phyloP scores from a whole-genome alignment of 1,140 invertebrate species.

The Physella acuta region DNA sequence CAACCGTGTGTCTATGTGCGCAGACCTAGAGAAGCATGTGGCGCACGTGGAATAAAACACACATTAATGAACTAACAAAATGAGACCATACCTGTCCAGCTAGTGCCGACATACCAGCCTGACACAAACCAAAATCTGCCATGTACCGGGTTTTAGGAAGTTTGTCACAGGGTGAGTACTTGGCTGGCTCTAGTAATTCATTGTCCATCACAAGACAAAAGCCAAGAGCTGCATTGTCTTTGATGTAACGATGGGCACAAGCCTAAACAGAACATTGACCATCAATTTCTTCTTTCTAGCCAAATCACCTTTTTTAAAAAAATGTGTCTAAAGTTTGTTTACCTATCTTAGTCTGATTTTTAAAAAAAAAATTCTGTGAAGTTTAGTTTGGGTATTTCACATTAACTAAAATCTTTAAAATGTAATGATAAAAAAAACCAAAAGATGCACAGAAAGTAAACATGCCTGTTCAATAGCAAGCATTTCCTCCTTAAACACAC shows the following conservation, averaged over 20 bases:
- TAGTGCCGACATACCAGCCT: conserved; percentile 82
- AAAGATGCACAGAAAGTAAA: too few species aligned
- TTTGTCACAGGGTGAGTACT: conserved; percentile 1
- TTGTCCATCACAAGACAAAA: conserved; percentile 83
- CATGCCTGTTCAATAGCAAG: too few species aligned
- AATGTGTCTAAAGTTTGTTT: too few species aligned
- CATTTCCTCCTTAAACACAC: too few species aligned
- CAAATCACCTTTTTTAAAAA: too few species aligned
- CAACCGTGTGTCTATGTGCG: conserved; percentile 82
- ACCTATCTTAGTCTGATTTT: too few species aligned
- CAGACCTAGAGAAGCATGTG: conserved; percentile 86
- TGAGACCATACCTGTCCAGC: conserved; percentile 41
- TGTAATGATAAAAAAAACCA: too few species aligned
- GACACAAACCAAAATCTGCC: conserved; percentile 73
- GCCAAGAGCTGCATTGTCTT: conserved; percentile 83
- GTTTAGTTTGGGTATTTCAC: too few species aligned
- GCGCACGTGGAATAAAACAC: not conserved
- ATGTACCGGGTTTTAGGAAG: conserved; percentile 18
- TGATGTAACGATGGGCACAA: conserved; percentile 85
- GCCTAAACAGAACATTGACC: conserved; percentile 65
- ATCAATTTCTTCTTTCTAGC: conserved; percentile 16
- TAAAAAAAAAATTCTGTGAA: too few species aligned
- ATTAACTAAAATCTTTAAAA: too few species aligned
- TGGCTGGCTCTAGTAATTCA: conserved; percentile 65
- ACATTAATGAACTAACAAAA: not conserved